Evolutionary conservation across 2,888 invertebrate species (phyloP).

Genomic region (Lymantria dispar): DNA sequence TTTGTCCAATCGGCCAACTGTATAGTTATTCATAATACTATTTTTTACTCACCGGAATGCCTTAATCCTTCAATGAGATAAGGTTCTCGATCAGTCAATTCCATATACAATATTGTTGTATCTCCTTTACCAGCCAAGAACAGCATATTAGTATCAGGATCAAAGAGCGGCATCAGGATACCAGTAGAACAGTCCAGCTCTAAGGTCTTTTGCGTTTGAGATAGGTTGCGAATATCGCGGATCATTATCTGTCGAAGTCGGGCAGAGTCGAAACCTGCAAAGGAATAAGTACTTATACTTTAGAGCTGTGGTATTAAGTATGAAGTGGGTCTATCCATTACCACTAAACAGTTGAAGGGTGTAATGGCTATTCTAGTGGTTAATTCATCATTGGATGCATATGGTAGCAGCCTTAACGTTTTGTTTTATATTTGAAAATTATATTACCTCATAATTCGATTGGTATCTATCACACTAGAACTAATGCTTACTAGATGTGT

Average conservation of each 20-base stretch:
- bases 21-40: too few species aligned
- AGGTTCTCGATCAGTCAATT: constrained; percentile 94
- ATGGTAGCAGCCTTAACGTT: too few species aligned
- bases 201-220: constrained; percentile 88
- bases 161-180: constrained; percentile 95
- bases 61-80: constrained; percentile 93
- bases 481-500: too few species aligned
- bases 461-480: too few species aligned
- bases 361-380: too few species aligned
- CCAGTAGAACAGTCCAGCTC: constrained; percentile 94
- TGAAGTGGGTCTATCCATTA: too few species aligned
- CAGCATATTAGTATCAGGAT: constrained; percentile 96
- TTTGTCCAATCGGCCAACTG: too few species aligned
- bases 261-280: constrained; percentile 89
- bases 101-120: constrained; percentile 94
- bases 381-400: too few species aligned
- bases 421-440: too few species aligned
- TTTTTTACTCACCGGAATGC: constrained; percentile 83
- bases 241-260: constrained; percentile 94
- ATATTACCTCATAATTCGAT: too few species aligned
- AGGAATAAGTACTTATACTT: neutral
- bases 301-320: too few species aligned
- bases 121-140: constrained; percentile 98
- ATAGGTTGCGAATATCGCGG: constrained; percentile 92
- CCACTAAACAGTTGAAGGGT: too few species aligned